Evolutionary conservation across 2,113 vertebrate species (phyloP), one percentile per base, ranked within the genome.

Genomic region (Copsychus sechellarum): DNA sequence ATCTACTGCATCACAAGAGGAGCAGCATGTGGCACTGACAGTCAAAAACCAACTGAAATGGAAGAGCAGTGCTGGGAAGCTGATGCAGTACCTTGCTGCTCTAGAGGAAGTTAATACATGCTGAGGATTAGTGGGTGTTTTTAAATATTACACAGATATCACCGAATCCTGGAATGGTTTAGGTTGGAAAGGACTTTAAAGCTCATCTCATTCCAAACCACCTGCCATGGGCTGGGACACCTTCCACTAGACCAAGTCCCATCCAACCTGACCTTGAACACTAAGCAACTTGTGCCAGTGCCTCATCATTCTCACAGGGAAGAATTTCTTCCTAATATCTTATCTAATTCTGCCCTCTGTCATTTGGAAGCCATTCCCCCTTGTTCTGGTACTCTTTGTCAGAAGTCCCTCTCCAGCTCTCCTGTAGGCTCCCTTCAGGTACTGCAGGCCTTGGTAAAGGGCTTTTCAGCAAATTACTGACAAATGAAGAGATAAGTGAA

Each of bases 1-100:
- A 76, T 28, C 60, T 4, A 6, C 65, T n/a, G 56, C 0, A 3
- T 79, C 78, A 81, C n/a, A 19, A 25, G 84, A 71, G 38, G 23
- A 85, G 78, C 54, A 91, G 79, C 93, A 95, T 48, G 73, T 91
- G 88, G 85, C 85, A 64, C 79, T 88, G 90, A 60, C 78, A 65
- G 28, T 92, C 95, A 96, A 93, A 95, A 82, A 86, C n/a, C 62
- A 84, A 43, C 90, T n/a, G 18, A 31, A 51, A 53, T 24, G 28
- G 31, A 67, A 71, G 56, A 81, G 60, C 17, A 36, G 56, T 3
- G 1, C 11, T 65, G 53, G n/a, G 24, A 40, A 58, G 28, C 22
- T 64, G 33, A 23, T 3, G 45, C 3, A 48, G 57, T 6, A 48
- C 31, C 50, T 54, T 4, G 0, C 36, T 60, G 42, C 14, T 25